Percentiles rank a stretch among this genome's conserved stretches.
phyloP scores from a whole-genome alignment of 2,797 vertebrate genomes.

The Gadopsis marmoratus region DNA sequence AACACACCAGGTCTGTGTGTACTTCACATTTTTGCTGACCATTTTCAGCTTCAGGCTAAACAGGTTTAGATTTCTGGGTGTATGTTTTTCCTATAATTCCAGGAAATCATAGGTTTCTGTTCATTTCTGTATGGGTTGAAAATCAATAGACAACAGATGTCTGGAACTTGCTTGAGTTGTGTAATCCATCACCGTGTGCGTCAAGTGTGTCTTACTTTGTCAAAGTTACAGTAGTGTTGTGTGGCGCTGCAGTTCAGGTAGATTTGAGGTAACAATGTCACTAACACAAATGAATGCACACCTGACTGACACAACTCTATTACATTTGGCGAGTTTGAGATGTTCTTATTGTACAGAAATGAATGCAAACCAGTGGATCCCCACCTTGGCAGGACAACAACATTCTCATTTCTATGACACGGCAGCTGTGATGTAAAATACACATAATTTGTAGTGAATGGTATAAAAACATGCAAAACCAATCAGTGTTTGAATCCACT shows the following conservation, averaged over 20 bases:
- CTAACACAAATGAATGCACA: background rate
- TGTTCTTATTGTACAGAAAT: background rate
- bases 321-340: background rate
- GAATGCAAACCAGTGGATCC: background rate
- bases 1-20: background rate
- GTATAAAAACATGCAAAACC: background rate
- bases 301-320: background rate
- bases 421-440: background rate
- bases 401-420: background rate
- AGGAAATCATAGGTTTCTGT: background rate
- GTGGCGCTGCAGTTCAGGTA: background rate
- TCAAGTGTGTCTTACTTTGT: background rate
- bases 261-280: background rate
- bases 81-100: background rate
- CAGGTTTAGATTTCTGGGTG: background rate
- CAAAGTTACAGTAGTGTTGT: background rate
- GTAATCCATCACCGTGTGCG: background rate
- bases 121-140: background rate
- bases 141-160: slow-evolving; percentile 5
- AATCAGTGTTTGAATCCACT: background rate
- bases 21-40: background rate
- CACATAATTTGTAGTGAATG: background rate
- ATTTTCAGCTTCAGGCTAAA: background rate
- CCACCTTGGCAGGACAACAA: background rate
- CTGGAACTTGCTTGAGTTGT: background rate